Evolutionary conservation across 2,113 vertebrate species (phyloP).

Genomic region (Sarotherodon lohbergeri): DNA sequence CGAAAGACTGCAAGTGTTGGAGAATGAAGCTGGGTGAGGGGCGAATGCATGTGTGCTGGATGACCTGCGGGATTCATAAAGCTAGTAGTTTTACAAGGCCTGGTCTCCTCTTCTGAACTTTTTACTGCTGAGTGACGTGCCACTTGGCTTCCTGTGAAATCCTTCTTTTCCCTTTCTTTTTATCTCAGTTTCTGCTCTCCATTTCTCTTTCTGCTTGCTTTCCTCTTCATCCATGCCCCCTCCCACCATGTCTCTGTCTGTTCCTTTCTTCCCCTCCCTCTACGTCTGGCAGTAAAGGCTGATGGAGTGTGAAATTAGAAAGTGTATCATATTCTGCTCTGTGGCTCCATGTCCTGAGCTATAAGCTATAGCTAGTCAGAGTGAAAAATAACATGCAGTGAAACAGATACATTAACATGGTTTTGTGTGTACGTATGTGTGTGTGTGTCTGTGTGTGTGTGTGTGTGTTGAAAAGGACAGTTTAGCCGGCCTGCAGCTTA

Average conservation of each 20-base stretch:
- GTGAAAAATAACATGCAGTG: conserved; percentile 70
- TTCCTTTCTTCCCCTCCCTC: conserved; percentile 32
- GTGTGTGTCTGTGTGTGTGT: background rate
- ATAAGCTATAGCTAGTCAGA: conserved; percentile 69
- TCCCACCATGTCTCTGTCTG: conserved; percentile 28
- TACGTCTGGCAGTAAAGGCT: conserved; percentile 67
- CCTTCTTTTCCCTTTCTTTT: background rate
- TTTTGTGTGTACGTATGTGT: background rate
- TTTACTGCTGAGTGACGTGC: conserved; percentile 35
- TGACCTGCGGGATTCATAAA: conserved; percentile 21
- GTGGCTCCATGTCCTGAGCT: conserved; percentile 65
- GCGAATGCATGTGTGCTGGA: background rate
- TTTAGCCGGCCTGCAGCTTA: conserved; percentile 49
- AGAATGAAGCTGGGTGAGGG: background rate
- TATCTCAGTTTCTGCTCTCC: conserved; percentile 39
- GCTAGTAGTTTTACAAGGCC: conserved; percentile 41
- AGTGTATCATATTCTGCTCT: conserved; percentile 74
- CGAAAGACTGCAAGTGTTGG: background rate
- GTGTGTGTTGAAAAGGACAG: conserved; percentile 18
- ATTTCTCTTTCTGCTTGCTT: conserved; percentile 39
- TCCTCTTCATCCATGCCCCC: conserved; percentile 28
- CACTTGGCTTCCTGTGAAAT: conserved; percentile 29
- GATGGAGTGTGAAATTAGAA: conserved; percentile 76
- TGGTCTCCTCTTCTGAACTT: conserved; percentile 42
- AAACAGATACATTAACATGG: conserved; percentile 69